Evolutionary conservation across 1,140 invertebrate species (phyloP), one percentile per base, ranked within the genome.

Genomic region (Arctopsyche grandis): DNA sequence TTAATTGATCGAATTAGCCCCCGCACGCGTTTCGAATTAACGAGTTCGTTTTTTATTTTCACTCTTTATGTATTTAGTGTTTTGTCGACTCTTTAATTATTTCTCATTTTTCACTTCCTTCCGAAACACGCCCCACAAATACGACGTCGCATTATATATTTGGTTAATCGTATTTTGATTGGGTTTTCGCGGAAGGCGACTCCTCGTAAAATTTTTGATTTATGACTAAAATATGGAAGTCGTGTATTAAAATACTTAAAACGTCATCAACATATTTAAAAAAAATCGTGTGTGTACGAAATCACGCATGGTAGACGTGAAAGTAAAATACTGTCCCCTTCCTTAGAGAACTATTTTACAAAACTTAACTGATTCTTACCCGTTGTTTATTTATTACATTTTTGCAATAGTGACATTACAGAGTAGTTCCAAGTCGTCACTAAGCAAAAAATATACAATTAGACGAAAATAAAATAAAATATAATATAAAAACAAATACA

Each of bases 1-100:
- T 60, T 60, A 60, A 60, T 60, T 60, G 56, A 60, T 60, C 14
- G 56, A 60, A 60, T 60, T 60, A 60, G 56, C 21, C 0, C n/a
- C n/a, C 56, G 56, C n/a, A 60, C 56, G 56, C 56, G 16, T 60
- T 60, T 60, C 16, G 56, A 60, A 60, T 60, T 60, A 9, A 21
- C 16, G 56, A 60, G 56, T 60, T 60, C 56, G 56, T 21, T 19
- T 12, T 5, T 52, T 52, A 16, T 52, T 52, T 52, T 19, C 7
- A 46, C 14, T 46, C 44, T 38, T 38, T 38, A 1, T 38, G 7
- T 38, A 38, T 38, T 38, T 38, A n/a, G n/a, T 38, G 29, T 38
- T 4, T 38, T 7, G 29, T 38, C 29, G 29, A 38, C 29, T 38
- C n/a, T 38, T 38, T 38, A 38, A 38, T 38, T 38, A 38, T 38